A percentile compares a stretch with the other conserved stretches of the same genome.
These are phyloP conservation scores for Tromatobia lineatoria DNA, from an alignment of 2,888 invertebrate genomes.

Conservation along the genomic window DNA sequence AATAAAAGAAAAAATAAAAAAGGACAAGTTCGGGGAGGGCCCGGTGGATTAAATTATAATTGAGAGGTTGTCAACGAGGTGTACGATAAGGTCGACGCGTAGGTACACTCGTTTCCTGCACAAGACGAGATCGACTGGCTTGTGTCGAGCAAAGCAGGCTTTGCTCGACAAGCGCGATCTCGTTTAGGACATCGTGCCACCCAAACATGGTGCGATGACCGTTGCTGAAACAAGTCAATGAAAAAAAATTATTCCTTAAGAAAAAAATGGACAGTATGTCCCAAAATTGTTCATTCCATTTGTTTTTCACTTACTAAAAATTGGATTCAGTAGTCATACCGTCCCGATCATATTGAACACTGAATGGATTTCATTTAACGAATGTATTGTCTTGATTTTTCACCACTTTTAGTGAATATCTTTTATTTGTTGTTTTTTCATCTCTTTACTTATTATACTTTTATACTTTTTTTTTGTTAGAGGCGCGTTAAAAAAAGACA, in stretches of 20 bases:
- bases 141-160: slow-evolving; percentile 37
- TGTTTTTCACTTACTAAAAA: neutral
- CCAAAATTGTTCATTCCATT: neutral
- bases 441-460: too few species aligned
- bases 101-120: slow-evolving; percentile 60
- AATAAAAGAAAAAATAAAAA: slow-evolving; percentile 24
- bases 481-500: too few species aligned
- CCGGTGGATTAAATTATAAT: slow-evolving; percentile 79
- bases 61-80: slow-evolving; percentile 79
- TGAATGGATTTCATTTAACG: slow-evolving; percentile 39
- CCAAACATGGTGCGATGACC: slow-evolving; percentile 55
- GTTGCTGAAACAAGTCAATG: slow-evolving; percentile 39
- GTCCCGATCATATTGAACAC: slow-evolving; percentile 16
- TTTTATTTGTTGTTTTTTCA: too few species aligned
- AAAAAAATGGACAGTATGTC: slow-evolving; percentile 12
- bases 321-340: slow-evolving; percentile 14
- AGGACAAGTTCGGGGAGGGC: slow-evolving; percentile 48
- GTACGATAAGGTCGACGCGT: slow-evolving; percentile 76
- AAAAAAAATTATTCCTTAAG: slow-evolving; percentile 41
- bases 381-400: slow-evolving; percentile 46
- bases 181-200: slow-evolving; percentile 55
- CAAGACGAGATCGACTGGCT: slow-evolving; percentile 52
- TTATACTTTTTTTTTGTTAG: too few species aligned
- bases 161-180: slow-evolving; percentile 32
- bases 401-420: slow-evolving; percentile 20